Conservation (phyloP, 1,140 invertebrate species). For the Listronotus oregonensis region DNA sequence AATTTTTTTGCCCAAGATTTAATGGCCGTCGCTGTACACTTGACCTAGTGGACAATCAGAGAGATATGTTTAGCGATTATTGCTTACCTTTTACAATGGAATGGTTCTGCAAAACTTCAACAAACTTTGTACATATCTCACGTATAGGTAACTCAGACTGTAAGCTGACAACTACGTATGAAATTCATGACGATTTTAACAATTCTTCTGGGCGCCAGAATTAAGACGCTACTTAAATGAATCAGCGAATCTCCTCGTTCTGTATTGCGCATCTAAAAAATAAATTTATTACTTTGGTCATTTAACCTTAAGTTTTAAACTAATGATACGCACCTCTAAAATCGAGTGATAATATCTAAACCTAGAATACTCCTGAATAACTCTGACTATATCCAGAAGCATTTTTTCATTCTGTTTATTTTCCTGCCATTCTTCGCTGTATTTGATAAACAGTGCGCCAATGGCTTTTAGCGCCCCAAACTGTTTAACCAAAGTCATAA, state of each 20-base stretch:
- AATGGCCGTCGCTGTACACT: no score
- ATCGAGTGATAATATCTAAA: slow-evolving; percentile 46
- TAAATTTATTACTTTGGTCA: slow-evolving; percentile 11
- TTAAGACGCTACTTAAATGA: slow-evolving; percentile 42
- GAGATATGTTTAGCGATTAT: no score
- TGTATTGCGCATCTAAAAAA: slow-evolving; percentile 44
- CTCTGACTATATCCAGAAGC: slow-evolving; percentile 44
- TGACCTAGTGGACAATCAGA: no score
- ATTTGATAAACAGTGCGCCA: slow-evolving; percentile 49
- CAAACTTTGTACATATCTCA: slow-evolving; percentile 46
- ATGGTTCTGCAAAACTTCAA: slow-evolving; percentile 39
- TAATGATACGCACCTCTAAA: slow-evolving; percentile 25
- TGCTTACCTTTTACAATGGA: slow-evolving; percentile 36
- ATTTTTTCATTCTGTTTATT: slow-evolving; percentile 44
- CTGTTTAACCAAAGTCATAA: slow-evolving; percentile 39
- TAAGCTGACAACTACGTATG: slow-evolving; percentile 37
- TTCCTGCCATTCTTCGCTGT: slow-evolving; percentile 38
- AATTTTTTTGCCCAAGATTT: no score
- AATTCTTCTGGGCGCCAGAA: slow-evolving; percentile 42
- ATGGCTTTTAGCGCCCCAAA: slow-evolving; percentile 46
- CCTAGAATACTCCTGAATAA: slow-evolving; percentile 46
- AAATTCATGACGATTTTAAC: slow-evolving; percentile 53
- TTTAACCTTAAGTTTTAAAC: background rate
- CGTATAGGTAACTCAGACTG: slow-evolving; percentile 49
- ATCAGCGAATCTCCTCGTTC: slow-evolving; percentile 45